phyloP scores from a whole-genome alignment of 2,113 vertebrate genomes.

The Pithys albifrons region DNA sequence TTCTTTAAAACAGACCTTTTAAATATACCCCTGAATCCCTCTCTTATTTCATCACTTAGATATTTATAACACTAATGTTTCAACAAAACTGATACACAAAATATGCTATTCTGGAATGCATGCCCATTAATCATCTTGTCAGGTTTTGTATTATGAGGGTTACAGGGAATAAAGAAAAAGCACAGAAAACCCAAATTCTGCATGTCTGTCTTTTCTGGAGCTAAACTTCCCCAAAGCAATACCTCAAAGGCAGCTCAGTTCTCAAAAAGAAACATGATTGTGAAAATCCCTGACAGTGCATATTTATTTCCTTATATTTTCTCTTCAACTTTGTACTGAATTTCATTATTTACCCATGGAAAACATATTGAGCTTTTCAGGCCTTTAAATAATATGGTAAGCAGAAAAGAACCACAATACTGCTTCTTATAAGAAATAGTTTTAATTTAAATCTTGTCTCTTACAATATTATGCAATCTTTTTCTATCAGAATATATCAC shows the following conservation, averaged over 20 bases:
- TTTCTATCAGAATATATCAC: background rate
- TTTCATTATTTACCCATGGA: background rate
- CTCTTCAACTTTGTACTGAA: background rate
- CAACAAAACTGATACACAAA: background rate
- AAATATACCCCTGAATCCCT: background rate
- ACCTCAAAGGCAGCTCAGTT: background rate
- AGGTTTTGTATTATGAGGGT: background rate
- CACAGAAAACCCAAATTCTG: background rate
- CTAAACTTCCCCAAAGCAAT: background rate
- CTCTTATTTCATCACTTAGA: background rate
- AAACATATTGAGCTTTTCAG: background rate
- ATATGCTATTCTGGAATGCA: background rate
- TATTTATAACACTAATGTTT: background rate
- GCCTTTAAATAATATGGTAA: background rate
- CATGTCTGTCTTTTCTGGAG: background rate
- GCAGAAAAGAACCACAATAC: background rate
- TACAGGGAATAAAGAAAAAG: accelerated
- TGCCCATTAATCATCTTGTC: background rate
- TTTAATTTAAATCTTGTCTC: background rate
- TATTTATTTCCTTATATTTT: background rate
- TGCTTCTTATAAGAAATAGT: background rate
- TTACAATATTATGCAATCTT: background rate
- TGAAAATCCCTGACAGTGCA: background rate
- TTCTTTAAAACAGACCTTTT: background rate
- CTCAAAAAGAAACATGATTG: background rate